Conservation (phyloP, 92 coral and sea anemone genomes). For the Porites lobata region DNA sequence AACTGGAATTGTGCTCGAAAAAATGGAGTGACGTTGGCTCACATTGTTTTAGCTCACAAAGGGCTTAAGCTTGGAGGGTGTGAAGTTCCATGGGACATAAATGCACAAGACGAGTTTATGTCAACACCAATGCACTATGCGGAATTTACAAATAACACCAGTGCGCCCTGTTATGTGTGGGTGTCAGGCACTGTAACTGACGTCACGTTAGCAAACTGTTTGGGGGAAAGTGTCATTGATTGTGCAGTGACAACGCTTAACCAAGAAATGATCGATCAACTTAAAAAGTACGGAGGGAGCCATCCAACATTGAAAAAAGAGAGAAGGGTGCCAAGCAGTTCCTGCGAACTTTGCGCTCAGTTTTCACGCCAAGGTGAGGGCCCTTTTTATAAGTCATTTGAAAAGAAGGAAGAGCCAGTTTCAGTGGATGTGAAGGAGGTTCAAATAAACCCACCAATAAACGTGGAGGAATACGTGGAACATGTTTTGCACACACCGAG, state of each 20-base stretch:
- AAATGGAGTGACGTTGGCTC: constrained; percentile 42
- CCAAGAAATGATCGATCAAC: constrained; percentile 27
- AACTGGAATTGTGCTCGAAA: constrained; percentile 41
- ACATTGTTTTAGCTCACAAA: constrained; percentile 27
- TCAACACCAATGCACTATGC: constrained; percentile 67
- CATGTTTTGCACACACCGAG: constrained; percentile 64
- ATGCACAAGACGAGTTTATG: constrained; percentile 55
- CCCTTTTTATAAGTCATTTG: neutral
- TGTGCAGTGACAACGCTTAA: constrained; percentile 39
- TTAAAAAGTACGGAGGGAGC: neutral
- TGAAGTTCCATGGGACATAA: constrained; percentile 45
- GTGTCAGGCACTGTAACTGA: neutral
- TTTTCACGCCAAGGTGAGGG: neutral
- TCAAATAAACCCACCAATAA: constrained; percentile 29
- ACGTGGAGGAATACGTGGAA: constrained; percentile 52
- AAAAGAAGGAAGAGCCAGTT: constrained; percentile 27
- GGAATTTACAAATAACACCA: constrained; percentile 45
- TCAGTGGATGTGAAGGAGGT: constrained; percentile 33
- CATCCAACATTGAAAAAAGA: neutral
- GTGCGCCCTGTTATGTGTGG: constrained; percentile 1
- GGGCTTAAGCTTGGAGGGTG: constrained; percentile 22
- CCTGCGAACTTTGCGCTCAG: constrained; percentile 23
- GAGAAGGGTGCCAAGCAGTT: constrained; percentile 13
- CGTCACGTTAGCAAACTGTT: constrained; percentile 23
- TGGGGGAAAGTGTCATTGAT: constrained; percentile 37